Conservation (phyloP, 2,888 invertebrate species). For the Ditula angustiorana region DNA sequence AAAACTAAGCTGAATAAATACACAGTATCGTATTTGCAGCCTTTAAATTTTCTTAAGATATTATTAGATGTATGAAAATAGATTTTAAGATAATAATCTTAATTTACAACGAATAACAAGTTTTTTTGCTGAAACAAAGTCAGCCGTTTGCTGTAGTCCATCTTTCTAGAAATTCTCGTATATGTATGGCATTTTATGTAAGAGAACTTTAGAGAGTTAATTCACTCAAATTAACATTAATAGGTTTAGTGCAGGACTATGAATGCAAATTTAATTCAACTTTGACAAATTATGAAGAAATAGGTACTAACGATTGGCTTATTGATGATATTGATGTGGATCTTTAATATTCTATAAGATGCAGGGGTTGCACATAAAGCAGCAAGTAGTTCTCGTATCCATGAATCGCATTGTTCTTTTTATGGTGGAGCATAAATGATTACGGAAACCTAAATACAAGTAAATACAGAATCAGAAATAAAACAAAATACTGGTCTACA, state of each 20-base stretch:
- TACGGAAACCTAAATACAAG: background rate
- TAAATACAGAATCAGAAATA: background rate
- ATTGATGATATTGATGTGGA: no score
- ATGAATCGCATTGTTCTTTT: background rate
- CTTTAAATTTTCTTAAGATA: no score
- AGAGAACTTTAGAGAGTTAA: background rate
- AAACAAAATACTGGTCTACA: conserved; percentile 8
- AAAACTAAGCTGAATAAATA: background rate
- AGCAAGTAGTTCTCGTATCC: background rate
- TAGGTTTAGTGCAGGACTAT: background rate
- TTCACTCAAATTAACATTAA: background rate
- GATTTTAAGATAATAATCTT: no score
- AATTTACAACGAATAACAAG: no score
- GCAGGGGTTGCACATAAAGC: no score
- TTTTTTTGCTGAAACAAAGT: background rate
- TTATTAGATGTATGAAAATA: no score
- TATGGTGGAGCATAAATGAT: background rate
- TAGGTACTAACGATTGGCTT: background rate
- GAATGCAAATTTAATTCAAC: background rate
- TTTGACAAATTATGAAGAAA: background rate
- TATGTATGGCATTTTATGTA: background rate
- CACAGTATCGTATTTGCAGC: no score
- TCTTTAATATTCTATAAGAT: no score
- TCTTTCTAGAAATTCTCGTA: background rate
- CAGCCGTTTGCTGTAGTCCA: background rate